Conservation (phyloP, 2,113 vertebrate genomes). For the Neodon shergylaensis region DNA sequence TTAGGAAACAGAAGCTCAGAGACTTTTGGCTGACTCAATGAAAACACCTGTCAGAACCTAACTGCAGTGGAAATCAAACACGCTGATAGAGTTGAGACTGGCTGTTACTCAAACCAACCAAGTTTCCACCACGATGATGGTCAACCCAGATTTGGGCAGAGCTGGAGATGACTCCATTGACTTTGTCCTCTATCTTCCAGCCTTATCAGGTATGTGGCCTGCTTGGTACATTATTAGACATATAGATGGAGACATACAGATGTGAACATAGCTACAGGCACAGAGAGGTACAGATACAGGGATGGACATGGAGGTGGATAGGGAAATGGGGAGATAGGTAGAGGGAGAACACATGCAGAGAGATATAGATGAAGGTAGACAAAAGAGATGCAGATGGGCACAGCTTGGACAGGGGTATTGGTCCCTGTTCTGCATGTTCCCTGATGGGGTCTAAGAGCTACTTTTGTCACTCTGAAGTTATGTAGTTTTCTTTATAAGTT, state of each 20-base stretch:
- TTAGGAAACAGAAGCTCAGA: not conserved
- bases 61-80: not conserved
- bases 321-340: not conserved
- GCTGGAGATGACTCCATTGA: fast-evolving
- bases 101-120: fast-evolving
- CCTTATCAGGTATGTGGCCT: not conserved
- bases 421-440: not conserved
- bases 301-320: not conserved
- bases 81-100: fast-evolving
- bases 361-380: not conserved
- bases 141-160: fast-evolving
- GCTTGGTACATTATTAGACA: not conserved
- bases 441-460: not conserved
- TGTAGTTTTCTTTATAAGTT: not conserved
- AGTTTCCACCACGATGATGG: fast-evolving
- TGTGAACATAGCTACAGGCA: too few species aligned
- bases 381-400: not conserved
- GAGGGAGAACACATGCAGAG: not conserved
- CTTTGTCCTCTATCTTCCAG: too few species aligned
- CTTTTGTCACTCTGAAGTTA: not conserved
- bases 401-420: not conserved
- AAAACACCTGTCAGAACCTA: not conserved
- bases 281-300: not conserved
- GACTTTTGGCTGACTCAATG: not conserved
- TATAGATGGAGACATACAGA: not conserved